Evolutionary conservation across 2,888 invertebrate genomes (phyloP), one percentile per base, ranked within the genome.

Genomic region (Apantesis nais): DNA sequence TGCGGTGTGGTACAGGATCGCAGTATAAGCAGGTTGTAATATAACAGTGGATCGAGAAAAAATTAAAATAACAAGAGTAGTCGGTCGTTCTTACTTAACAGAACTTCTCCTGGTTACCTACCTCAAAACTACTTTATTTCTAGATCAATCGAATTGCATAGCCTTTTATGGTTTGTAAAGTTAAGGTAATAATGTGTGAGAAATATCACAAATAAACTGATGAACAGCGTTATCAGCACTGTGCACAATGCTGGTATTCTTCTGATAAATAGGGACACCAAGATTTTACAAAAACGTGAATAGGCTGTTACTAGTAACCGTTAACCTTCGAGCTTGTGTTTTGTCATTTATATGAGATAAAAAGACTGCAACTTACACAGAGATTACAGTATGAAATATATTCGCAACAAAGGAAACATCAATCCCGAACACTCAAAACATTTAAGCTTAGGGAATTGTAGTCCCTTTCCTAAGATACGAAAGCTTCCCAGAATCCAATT

Each of bases 401-500:
- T 58, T 29, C 16, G 7, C 7, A 58, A 29, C 14, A 58, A 29
- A 58, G 0, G 7, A 16, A 58, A 58, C 58, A 58, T 58, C 11
- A 29, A 66, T 58, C 19, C 19, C 25, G 19, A 39, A 34, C 37
- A 67, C 48, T 70, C 22, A 1, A 58, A 37, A 66, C 44, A 58
- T 52, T n/a, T 66, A 62, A 65, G 61, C 65, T 69, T 16, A 58
- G 62, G 62, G 73, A 52, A 52, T 62, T 71, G 52, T 69, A 75
- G 41, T 62, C 52, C 70, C 39, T 48, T 65, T 29, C 25, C 16
- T 29, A 29, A 58, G 58, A 29, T 29, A 16, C 29, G 48, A 52
- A 52, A 52, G 48, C 58, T 71, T 62, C 55, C 14, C 31, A 34
- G 52, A 55, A 55, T 68, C 69, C 77, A 72, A 70, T 68, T 72